Base-by-base conservation (phyloP, 2,113 vertebrate species). In the Marmota monax region DNA sequence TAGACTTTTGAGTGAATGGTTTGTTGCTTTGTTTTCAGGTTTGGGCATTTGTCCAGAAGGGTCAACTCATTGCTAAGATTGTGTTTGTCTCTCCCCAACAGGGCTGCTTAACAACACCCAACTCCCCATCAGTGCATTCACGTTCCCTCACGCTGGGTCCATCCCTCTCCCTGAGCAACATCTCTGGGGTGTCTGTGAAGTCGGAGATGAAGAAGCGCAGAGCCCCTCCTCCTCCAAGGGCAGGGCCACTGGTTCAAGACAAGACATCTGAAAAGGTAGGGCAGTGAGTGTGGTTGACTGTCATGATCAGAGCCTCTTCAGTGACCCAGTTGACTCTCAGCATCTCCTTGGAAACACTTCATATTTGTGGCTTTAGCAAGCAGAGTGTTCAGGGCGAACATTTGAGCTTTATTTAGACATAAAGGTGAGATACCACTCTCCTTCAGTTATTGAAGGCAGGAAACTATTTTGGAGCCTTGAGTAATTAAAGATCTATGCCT, bases 121-220 rank as follows among this genome's bases (percentile, higher is more conserved):
- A 97, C 82, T 98, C 98, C 37, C 98, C 98, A 6, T 98, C 98
- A 0, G 93, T 96, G 86, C 99, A 99, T 67, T 98, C 98, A 53
- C 98, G 98, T 34, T 98, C 99, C 48, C 61, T 95, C 96, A 98
- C 96, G 32, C 95, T 99, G 98, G 99, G 99, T 34, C 98, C 99
- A 34, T 99, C 99, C 13, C 98, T 99, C 76, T 99, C 99, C 0
- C 98, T 99, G 80, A 98, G 98, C 96, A 99, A 98, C 98, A 98
- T 99, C 98, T 98, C 99, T 2, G 99, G 98, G 92, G 97, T 99
- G 95, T 99, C 99, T 9, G 97, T 99, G 67, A 98, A 97, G 96
- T 98, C 98, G 9, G 99, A 99, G 6, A 95, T 98, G 96, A 99
- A 99, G 96, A 99, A 99, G 90, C 99, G 99, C 63, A 98, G 99